A percentile compares a stretch with the other conserved stretches of the same genome.
These are phyloP conservation scores for Meda fulgida DNA, from an alignment of 2,797 vertebrate genomes.

Conservation along the genomic window DNA sequence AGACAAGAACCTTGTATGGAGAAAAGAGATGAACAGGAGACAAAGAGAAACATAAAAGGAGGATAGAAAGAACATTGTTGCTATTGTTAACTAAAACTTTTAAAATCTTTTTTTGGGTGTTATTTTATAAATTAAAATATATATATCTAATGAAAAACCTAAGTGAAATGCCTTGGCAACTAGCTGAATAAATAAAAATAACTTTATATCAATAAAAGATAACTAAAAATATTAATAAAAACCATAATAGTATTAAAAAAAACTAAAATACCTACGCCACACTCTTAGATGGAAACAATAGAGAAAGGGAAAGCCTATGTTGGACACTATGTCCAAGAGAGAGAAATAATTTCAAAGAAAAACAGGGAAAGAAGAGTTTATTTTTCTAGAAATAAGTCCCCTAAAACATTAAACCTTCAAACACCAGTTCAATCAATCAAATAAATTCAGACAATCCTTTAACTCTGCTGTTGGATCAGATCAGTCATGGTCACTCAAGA, in stretches of 20 bases:
- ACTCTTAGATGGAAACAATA: background rate
- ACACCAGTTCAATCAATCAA: background rate
- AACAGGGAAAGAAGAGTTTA: background rate
- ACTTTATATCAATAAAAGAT: background rate
- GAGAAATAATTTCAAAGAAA: background rate
- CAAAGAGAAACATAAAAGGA: conserved; percentile 17
- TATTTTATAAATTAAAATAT: background rate
- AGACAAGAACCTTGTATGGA: background rate
- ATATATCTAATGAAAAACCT: background rate
- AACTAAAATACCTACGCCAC: background rate
- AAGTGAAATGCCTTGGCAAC: background rate
- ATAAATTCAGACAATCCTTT: background rate
- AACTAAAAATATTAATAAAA: background rate
- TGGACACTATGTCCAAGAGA: background rate
- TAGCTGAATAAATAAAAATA: background rate
- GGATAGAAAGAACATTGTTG: background rate
- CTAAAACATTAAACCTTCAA: background rate
- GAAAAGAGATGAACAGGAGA: background rate
- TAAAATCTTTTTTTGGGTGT: background rate
- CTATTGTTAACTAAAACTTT: background rate
- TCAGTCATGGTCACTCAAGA: background rate
- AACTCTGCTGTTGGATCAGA: background rate
- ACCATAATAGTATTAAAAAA: background rate
- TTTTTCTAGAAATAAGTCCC: background rate
- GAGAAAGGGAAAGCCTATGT: background rate